Evolutionary conservation across 2,113 vertebrate genomes (phyloP), one percentile per base, ranked within the genome.

Genomic region (Myrmecophaga tridactyla): DNA sequence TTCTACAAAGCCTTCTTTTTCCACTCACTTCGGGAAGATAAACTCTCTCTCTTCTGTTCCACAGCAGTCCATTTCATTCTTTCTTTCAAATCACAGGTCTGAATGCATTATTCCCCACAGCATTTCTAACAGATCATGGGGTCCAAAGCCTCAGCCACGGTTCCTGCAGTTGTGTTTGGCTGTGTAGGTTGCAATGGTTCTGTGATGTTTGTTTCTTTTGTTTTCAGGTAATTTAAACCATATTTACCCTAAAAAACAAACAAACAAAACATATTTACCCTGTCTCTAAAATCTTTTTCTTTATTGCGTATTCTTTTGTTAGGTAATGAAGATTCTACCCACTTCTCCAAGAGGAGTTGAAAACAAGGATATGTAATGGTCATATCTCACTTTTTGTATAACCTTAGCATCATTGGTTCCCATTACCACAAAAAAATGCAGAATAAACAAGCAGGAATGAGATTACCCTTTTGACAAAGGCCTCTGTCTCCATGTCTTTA

Each of bases 361-460:
- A 85, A 78, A 4, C 56, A 41, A 48, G 56, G n/a, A 34, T 65
- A 41, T 36, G 4, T 34, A 80, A 73, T 60, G 36, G 77, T 67
- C 82, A 31, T 14, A 51, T 31, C 72, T 85, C 12, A 27, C 14
- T 82, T 41, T 27, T 21, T 41, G 4, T 82, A n/a, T 90, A 69
- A 85, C 58, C n/a, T 90, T 60, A 58, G 23, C 29, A 46, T 39
- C 78, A 48, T 72, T 67, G 31, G 36, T 93, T 90, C 70, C 29
- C 14, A 27, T 86, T 80, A 81, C 63, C 34, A 7, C 18, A 77
- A 46, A 86, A 91, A 84, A 7, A 23, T 83, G 80, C 56, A 29
- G 62, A 84, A 43, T 76, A 77, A 93, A 41, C n/a, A 75, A 69
- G 62, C 9, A 94, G 53, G 86, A 83, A 89, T 82, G 29, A 86